Conservation (phyloP, 2,888 invertebrate species). For the Ophioninae sp. region DNA sequence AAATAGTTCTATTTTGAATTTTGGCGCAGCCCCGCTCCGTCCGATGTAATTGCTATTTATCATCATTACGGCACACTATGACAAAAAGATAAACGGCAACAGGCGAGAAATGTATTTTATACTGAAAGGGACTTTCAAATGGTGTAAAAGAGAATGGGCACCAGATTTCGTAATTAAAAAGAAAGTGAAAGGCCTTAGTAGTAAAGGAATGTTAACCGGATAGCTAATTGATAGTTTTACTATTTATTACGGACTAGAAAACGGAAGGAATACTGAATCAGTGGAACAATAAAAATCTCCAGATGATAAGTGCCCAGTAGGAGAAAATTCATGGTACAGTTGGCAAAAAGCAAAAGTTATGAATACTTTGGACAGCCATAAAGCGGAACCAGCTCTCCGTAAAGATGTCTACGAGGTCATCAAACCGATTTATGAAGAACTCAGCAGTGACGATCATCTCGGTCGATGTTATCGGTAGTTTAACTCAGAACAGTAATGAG, state of each 20-base stretch:
- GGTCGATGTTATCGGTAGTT: conserved; percentile 38
- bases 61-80: no score
- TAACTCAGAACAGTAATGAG: conserved; percentile 14
- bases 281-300: conserved; percentile 63
- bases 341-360: conserved; percentile 60
- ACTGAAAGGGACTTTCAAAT: no score
- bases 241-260: conserved; percentile 56
- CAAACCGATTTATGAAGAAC: conserved; percentile 56
- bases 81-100: no score
- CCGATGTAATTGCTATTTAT: no score
- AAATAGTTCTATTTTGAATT: no score
- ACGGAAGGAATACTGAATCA: conserved; percentile 52
- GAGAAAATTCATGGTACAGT: conserved; percentile 63
- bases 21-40: no score
- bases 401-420: conserved; percentile 55
- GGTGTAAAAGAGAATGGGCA: conserved; percentile 50
- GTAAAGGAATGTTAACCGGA: conserved; percentile 57
- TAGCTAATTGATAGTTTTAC: conserved; percentile 61
- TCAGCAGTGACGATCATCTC: conserved; percentile 51
- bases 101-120: no score
- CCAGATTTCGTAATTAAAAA: conserved; percentile 56
- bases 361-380: conserved; percentile 41
- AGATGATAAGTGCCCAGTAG: conserved; percentile 62
- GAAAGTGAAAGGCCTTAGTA: conserved; percentile 51
- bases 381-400: conserved; percentile 43